These are phyloP conservation scores for Tichodroma muraria DNA, from an alignment of 2,113 vertebrate genomes.

Conservation along the genomic window DNA sequence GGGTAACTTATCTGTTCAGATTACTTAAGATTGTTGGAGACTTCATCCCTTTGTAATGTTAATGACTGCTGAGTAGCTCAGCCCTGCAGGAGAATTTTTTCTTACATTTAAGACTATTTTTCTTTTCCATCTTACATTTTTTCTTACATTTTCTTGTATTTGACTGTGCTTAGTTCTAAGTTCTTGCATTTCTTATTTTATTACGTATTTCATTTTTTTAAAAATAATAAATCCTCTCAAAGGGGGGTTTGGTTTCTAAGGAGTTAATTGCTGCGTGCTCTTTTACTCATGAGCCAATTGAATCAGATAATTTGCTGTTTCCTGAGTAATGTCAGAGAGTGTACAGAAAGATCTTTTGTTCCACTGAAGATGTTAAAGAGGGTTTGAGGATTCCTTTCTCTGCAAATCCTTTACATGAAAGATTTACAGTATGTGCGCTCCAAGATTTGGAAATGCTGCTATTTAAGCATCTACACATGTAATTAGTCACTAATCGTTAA, in stretches of 20 bases:
- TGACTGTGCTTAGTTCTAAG: neutral
- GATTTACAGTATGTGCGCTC: neutral
- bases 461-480: neutral
- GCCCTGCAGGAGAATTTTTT: neutral
- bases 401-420: neutral
- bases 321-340: constrained; percentile 12
- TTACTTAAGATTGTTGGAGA: neutral
- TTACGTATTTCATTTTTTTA: neutral
- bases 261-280: neutral
- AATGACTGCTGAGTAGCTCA: neutral
- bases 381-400: constrained; percentile 9
- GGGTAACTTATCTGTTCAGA: neutral
- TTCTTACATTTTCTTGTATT: neutral
- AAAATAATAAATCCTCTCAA: neutral
- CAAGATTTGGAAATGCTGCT: neutral
- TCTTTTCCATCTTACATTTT: neutral
- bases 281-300: constrained; percentile 1
- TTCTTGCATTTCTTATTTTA: neutral
- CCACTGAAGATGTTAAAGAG: neutral
- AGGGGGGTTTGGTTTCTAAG: neutral
- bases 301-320: constrained; percentile 38
- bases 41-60: constrained; percentile 10
- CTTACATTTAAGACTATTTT: neutral
- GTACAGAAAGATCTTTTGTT: constrained; percentile 34
- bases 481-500: neutral